phyloP scores from a whole-genome alignment of 2,113 vertebrate species.

The Nanorana parkeri region DNA sequence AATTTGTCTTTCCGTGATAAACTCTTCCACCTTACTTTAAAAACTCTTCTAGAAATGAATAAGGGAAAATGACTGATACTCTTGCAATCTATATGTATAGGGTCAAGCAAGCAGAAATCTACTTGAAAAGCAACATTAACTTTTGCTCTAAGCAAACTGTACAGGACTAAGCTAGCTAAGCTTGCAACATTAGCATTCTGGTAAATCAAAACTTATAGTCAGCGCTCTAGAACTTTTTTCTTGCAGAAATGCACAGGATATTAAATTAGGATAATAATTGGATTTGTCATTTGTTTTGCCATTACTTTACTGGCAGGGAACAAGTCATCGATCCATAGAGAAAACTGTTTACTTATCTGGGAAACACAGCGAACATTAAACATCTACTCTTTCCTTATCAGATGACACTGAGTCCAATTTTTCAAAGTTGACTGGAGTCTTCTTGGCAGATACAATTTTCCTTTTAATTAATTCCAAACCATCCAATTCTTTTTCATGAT shows the following conservation, averaged over 20 bases:
- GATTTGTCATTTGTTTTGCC: conserved; percentile 12
- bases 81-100: too few relatives aligned
- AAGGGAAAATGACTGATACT: too few relatives aligned
- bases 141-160: too few relatives aligned
- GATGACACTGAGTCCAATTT: conserved; percentile 6
- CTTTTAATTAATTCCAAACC: conserved; percentile 13
- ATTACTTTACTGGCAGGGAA: background rate
- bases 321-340: background rate
- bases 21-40: too few relatives aligned
- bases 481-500: background rate
- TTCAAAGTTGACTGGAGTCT: background rate
- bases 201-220: background rate
- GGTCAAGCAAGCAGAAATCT: too few relatives aligned
- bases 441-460: background rate
- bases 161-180: background rate
- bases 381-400: conserved; percentile 15
- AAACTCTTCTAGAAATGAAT: too few relatives aligned
- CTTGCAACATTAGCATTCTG: background rate
- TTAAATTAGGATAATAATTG: conserved; percentile 25
- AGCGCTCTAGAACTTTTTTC: background rate
- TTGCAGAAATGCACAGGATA: background rate
- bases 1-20: too few relatives aligned
- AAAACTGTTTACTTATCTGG: background rate
- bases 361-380: background rate
- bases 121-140: too few relatives aligned